Evolutionary conservation across 53 echinoderm and acorn worm genomes (phyloP).

Genomic region (Mesocentrotus franciscanus): DNA sequence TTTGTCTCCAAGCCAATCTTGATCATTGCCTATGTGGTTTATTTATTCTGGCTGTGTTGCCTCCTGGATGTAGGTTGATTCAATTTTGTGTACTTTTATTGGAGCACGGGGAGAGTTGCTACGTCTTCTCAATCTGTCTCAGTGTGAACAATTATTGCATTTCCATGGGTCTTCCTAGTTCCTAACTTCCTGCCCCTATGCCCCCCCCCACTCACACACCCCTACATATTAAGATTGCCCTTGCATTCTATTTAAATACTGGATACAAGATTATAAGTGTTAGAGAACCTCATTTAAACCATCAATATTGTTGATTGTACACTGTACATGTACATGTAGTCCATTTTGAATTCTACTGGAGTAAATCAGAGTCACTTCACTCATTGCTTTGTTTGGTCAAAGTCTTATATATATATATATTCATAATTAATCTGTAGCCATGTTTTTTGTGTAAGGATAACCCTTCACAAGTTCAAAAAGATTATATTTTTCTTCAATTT

Average conservation of each 20-base stretch:
- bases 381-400: not conserved
- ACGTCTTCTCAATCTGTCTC: not conserved
- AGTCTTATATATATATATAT: not conserved
- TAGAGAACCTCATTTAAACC: not conserved
- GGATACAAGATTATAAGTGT: not conserved
- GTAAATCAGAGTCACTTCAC: not conserved
- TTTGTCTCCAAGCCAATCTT: constrained; percentile 10
- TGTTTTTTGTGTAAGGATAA: not conserved
- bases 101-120: not conserved
- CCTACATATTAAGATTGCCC: not conserved
- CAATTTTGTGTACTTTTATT: constrained; percentile 43
- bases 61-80: constrained; percentile 27
- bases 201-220: not conserved
- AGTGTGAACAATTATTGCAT: constrained; percentile 10
- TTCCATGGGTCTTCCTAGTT: not conserved
- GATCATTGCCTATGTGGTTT: not conserved
- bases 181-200: no score
- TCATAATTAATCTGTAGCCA: not conserved
- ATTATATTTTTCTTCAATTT: not conserved
- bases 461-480: not conserved
- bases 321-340: no score
- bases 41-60: constrained; percentile 35
- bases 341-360: not conserved
- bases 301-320: no score
- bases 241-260: not conserved